Evolutionary conservation across 2,888 invertebrate genomes (phyloP).

Genomic region (Pristionchus mayeri): DNA sequence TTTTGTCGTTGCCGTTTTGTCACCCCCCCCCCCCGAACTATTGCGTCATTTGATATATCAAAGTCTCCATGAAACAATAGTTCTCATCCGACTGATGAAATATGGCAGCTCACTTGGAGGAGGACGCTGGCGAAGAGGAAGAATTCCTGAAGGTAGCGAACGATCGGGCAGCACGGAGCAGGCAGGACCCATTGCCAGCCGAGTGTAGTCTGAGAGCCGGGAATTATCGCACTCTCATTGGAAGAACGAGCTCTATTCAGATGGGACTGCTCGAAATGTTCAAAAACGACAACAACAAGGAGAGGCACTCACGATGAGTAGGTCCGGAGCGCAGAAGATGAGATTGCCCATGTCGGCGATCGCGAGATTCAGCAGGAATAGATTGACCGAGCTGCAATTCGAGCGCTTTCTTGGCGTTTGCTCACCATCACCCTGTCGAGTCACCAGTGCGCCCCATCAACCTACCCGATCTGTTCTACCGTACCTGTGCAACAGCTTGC

Average conservation of each 20-base stretch:
- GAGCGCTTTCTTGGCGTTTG: background rate
- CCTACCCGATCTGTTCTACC: too few relatives aligned
- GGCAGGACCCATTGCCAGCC: conserved; percentile 66
- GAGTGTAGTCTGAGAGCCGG: conserved; percentile 46
- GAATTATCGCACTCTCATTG: too few relatives aligned
- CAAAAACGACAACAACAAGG: too few relatives aligned
- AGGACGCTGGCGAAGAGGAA: conserved; percentile 78
- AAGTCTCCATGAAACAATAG: too few relatives aligned
- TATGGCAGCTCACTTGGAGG: conserved; percentile 76
- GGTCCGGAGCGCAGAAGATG: conserved; percentile 65
- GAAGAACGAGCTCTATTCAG: too few relatives aligned
- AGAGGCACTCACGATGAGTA: conserved; percentile 52
- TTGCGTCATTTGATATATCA: too few relatives aligned
- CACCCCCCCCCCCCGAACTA: too few relatives aligned
- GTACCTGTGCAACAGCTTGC: conserved; percentile 57
- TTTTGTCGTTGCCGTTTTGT: too few relatives aligned
- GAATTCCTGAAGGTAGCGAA: conserved; percentile 77
- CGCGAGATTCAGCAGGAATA: conserved; percentile 66
- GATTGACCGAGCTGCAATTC: too few relatives aligned
- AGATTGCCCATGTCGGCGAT: conserved; percentile 66
- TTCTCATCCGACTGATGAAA: too few relatives aligned
- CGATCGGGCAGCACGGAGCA: conserved; percentile 73
- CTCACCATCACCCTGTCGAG: background rate
- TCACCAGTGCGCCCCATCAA: background rate
- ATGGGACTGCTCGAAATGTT: too few relatives aligned